Percentiles rank a stretch among this genome's conserved stretches.
Evolutionary conservation across 2,113 vertebrate species (phyloP).

Genomic region (Bostrychus sinensis): DNA sequence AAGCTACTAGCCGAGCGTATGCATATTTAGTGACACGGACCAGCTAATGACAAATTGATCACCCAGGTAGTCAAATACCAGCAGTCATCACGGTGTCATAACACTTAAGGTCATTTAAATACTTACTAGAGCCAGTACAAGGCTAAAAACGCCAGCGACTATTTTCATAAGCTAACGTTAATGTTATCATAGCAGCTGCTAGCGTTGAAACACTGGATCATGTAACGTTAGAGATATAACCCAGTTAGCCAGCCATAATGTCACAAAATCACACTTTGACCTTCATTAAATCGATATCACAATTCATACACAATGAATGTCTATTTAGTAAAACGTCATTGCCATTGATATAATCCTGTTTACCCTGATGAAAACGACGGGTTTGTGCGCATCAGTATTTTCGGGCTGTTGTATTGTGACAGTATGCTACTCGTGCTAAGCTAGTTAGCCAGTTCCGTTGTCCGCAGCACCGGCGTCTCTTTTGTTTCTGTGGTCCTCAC

Average conservation of each 20-base stretch:
- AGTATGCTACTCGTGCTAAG: constrained; percentile 21
- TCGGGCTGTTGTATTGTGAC: background rate
- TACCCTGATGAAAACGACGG: background rate
- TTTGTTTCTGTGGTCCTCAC: constrained; percentile 26
- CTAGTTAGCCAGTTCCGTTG: constrained; percentile 12
- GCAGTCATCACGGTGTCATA: background rate
- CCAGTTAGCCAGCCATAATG: background rate
- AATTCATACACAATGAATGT: background rate
- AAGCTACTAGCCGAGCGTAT: constrained; percentile 29
- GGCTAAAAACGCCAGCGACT: background rate
- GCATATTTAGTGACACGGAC: background rate
- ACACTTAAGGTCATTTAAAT: background rate
- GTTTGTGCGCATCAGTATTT: background rate
- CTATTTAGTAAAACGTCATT: background rate
- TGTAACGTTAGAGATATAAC: constrained; percentile 4
- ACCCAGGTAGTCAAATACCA: background rate
- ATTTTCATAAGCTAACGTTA: background rate
- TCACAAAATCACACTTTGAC: background rate
- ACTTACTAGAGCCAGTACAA: too few species aligned
- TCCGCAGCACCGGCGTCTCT: constrained; percentile 22
- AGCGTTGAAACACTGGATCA: background rate
- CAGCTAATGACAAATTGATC: background rate
- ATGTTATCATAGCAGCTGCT: constrained; percentile 9
- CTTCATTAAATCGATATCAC: too few species aligned
- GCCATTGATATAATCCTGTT: background rate